These are phyloP conservation scores for Lates japonicus DNA, from an alignment of 2,797 vertebrate species.

Conservation along the genomic window DNA sequence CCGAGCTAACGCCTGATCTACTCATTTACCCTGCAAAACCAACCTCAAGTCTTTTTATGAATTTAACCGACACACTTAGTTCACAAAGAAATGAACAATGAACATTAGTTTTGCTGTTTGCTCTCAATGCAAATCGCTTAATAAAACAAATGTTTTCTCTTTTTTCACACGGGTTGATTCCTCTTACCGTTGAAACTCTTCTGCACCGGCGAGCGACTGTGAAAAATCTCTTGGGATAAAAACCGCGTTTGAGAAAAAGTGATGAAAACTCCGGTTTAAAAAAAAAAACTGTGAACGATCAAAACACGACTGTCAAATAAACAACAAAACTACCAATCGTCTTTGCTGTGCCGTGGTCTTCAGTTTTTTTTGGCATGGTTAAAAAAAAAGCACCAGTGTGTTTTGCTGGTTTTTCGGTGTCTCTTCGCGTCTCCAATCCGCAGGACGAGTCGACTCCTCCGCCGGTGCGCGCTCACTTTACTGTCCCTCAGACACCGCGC, in stretches of 20 bases:
- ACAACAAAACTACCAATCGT: constrained; percentile 17
- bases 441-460: constrained; percentile 58
- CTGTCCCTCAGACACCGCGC: constrained; percentile 48
- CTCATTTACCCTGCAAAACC: constrained; percentile 33
- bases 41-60: not conserved
- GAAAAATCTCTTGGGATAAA: constrained; percentile 51
- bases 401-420: constrained; percentile 21
- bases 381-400: constrained; percentile 1
- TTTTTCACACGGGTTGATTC: not conserved
- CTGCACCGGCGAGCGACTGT: constrained; percentile 35
- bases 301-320: constrained; percentile 10
- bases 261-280: constrained; percentile 50
- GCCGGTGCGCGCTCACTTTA: constrained; percentile 36
- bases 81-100: not conserved
- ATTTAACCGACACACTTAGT: constrained; percentile 3
- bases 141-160: not conserved
- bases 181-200: constrained; percentile 79
- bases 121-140: not conserved
- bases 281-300: not conserved
- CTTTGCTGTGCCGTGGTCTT: constrained; percentile 15
- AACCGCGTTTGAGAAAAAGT: constrained; percentile 35
- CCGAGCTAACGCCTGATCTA: constrained; percentile 15
- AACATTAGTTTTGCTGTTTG: not conserved
- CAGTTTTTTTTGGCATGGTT: constrained; percentile 18
- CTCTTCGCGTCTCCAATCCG: constrained; percentile 47